Evolutionary conservation across 2,113 vertebrate species (phyloP).

Genomic region (Laterallus jamaicensis): DNA sequence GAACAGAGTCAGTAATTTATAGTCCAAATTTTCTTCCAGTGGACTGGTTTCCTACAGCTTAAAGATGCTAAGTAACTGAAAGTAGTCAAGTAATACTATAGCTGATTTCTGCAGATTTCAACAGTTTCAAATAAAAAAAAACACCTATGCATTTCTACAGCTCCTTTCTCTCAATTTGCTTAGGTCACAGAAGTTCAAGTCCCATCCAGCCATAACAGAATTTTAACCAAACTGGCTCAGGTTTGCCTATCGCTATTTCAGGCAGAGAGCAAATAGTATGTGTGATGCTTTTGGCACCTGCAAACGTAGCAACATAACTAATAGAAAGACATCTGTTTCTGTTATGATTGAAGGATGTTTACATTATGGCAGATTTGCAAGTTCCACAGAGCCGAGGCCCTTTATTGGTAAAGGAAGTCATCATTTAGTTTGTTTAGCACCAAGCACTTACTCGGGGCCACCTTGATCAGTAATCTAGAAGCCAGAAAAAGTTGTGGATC

Average conservation of each 20-base stretch:
- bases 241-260: not conserved
- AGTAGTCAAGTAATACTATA: not conserved
- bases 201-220: slow-evolving; percentile 7
- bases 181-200: slow-evolving; percentile 1
- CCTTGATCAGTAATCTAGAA: slow-evolving; percentile 34
- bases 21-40: not conserved
- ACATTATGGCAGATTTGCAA: slow-evolving; percentile 44
- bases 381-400: slow-evolving; percentile 18
- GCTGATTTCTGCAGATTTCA: not conserved
- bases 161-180: not conserved
- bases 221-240: slow-evolving; percentile 23
- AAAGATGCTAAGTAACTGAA: not conserved
- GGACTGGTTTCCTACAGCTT: not conserved
- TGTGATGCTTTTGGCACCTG: slow-evolving; percentile 57
- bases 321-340: slow-evolving; percentile 60
- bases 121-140: not conserved
- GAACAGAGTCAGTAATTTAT: not conserved
- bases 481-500: slow-evolving; percentile 47
- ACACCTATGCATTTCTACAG: not conserved
- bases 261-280: slow-evolving; percentile 20
- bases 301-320: slow-evolving; percentile 19
- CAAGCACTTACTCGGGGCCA: slow-evolving; percentile 34
- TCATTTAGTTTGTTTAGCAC: slow-evolving; percentile 40
- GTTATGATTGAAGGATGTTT: slow-evolving; percentile 61
- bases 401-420: slow-evolving; percentile 25